Conservation (phyloP, 2,888 invertebrate genomes). For the Germaria angustata region DNA sequence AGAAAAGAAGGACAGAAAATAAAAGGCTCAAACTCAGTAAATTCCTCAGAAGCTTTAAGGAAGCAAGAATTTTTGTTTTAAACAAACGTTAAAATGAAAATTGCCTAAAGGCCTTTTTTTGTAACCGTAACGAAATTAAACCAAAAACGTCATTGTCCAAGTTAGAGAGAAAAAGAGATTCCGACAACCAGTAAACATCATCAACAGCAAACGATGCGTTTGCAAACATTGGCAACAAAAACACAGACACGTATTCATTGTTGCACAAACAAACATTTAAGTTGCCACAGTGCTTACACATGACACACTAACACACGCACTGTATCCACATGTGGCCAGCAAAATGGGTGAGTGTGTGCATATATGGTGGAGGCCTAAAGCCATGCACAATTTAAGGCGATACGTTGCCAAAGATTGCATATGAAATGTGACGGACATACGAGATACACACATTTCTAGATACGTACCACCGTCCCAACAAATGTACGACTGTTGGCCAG, state of each 20-base stretch:
- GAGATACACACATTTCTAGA: conserved; percentile 32
- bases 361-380: conserved; percentile 36
- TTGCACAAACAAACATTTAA: conserved; percentile 26
- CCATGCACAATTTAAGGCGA: conserved; percentile 53
- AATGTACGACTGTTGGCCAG: conserved; percentile 17
- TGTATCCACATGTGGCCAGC: conserved; percentile 50
- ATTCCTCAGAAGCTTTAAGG: conserved; percentile 41
- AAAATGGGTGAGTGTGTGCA: background rate
- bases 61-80: background rate
- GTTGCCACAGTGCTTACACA: background rate
- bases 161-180: conserved; percentile 44
- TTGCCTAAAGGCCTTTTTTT: conserved; percentile 31
- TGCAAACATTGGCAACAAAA: conserved; percentile 58
- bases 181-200: conserved; percentile 62
- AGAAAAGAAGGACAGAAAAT: background rate
- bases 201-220: conserved; percentile 58
- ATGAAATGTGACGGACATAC: conserved; percentile 49
- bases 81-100: conserved; percentile 23
- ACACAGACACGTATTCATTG: background rate
- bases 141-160: conserved; percentile 54
- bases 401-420: conserved; percentile 56
- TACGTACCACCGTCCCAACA: background rate
- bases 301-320: background rate
- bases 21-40: background rate
- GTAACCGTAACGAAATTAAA: conserved; percentile 59